Base-by-base conservation (phyloP, 2,888 invertebrate genomes). In the Cryptus armator region DNA sequence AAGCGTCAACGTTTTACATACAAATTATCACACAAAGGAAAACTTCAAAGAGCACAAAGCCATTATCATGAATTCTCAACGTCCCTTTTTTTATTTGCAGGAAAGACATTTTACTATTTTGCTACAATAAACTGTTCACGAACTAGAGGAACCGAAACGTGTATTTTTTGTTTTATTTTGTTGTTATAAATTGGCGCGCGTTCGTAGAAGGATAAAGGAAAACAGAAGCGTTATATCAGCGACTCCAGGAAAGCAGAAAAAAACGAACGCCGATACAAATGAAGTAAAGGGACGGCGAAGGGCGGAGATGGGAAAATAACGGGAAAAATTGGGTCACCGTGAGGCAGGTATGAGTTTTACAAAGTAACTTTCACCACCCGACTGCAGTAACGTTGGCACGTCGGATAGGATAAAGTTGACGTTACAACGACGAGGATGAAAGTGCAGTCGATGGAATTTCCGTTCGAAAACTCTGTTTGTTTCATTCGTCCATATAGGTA, bases 291-390 rank as follows among this genome's bases (percentile, higher is more conserved):
- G 62, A 29, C 48, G 12, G 70, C 56, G 37, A 66, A 64, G 29
- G 32, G 9, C n/a, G 70, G 70, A 16, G 43, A 12, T 9, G 43
- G 53, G 70, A 44, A 68, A 74, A 79, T 76, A 64, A 44, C 75
- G 79, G 70, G 74, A 24, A 70, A 76, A 83, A 83, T 79, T 80
- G 79, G 79, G 83, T 83, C 80, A 83, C 70, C 19, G 83, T 62
- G 32, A 37, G 51, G 64, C 67, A 51, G 48, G 62, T 62, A 68
- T 75, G 75, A 83, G 48, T 70, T 79, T 79, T 56, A 71, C 66
- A 48, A 44, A 66, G 75, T 64, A 64, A 75, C 62, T 32, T 64
- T 48, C 32, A 9, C 43, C 29, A 24, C 56, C 46, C 56, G 56
- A 19, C 19, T 53, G 19, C 53, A 43, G 43, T 43, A 43, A 71